These are phyloP conservation scores for Cochlearius cochlearius DNA, from an alignment of 2,113 vertebrate species.

Conservation along the genomic window DNA sequence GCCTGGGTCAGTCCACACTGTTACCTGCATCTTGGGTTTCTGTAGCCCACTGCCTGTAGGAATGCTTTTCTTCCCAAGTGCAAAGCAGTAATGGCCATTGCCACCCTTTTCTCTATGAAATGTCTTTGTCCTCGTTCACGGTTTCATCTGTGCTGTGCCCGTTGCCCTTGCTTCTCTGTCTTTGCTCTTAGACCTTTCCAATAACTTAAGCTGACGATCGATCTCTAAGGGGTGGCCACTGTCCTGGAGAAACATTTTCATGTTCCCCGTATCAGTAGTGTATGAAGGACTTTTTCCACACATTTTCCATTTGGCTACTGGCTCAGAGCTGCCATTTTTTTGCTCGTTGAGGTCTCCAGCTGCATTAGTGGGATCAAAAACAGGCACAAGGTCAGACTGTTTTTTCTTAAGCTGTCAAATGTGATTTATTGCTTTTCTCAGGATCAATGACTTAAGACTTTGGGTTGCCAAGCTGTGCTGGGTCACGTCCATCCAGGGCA, in stretches of 20 bases:
- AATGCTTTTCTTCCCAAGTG: background rate
- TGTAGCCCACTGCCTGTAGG: background rate
- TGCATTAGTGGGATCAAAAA: slow-evolving; percentile 3
- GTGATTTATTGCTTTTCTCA: slow-evolving; percentile 37
- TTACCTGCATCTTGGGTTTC: background rate
- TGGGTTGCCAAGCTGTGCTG: slow-evolving; percentile 3
- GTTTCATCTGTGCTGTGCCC: background rate
- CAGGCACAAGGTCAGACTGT: background rate
- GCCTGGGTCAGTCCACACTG: background rate
- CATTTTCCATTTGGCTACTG: background rate
- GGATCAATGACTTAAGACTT: slow-evolving; percentile 33
- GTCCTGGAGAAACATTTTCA: background rate
- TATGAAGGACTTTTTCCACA: background rate
- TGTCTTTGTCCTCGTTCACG: background rate
- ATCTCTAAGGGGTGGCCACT: background rate
- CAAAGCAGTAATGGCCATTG: background rate
- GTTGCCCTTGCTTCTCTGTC: background rate
- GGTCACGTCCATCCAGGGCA: background rate
- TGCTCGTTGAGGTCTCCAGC: background rate
- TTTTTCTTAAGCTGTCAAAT: slow-evolving; percentile 20
- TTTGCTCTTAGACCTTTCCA: background rate
- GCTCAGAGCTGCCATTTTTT: slow-evolving; percentile 23
- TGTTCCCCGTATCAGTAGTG: background rate
- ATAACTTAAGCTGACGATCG: background rate
- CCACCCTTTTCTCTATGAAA: background rate